Conservation (phyloP, 2,888 invertebrate species). For the Tyria jacobaeae region DNA sequence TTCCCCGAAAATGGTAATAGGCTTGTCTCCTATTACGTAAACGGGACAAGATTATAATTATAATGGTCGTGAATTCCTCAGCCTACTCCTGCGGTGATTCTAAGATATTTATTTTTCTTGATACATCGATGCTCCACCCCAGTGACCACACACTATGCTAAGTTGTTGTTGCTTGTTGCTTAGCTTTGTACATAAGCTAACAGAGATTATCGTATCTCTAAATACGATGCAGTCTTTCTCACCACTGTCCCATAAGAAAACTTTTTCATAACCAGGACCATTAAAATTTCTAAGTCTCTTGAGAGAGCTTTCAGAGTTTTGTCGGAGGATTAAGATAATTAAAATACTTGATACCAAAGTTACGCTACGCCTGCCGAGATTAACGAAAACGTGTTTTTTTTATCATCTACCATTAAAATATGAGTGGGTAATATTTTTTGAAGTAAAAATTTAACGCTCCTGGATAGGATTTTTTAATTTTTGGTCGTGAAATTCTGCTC, state of each 20-base stretch:
- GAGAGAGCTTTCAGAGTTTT: conserved; percentile 58
- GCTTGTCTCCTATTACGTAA: no score
- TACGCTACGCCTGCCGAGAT: conserved; percentile 54
- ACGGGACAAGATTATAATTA: no score
- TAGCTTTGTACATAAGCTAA: no score
- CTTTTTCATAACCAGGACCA: conserved; percentile 50
- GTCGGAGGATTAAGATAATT: conserved; percentile 71
- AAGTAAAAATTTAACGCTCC: conserved; percentile 14
- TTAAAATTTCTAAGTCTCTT: conserved; percentile 59
- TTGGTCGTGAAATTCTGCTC: background rate
- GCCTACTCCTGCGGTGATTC: no score
- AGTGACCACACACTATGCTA: no score
- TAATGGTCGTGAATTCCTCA: no score
- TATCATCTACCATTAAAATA: conserved; percentile 39
- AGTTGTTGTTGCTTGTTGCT: no score
- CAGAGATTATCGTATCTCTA: background rate
- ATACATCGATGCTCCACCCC: no score
- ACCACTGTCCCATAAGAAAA: conserved; percentile 19
- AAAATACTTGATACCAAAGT: conserved; percentile 72
- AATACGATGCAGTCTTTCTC: conserved; percentile 16
- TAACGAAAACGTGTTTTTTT: conserved; percentile 52
- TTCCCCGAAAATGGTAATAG: no score
- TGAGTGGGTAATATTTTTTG: conserved; percentile 37
- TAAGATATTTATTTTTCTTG: no score
- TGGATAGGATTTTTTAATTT: background rate